These are phyloP conservation scores for Leuciscus idus DNA, from an alignment of 2,113 vertebrate genomes.

Conservation along the genomic window DNA sequence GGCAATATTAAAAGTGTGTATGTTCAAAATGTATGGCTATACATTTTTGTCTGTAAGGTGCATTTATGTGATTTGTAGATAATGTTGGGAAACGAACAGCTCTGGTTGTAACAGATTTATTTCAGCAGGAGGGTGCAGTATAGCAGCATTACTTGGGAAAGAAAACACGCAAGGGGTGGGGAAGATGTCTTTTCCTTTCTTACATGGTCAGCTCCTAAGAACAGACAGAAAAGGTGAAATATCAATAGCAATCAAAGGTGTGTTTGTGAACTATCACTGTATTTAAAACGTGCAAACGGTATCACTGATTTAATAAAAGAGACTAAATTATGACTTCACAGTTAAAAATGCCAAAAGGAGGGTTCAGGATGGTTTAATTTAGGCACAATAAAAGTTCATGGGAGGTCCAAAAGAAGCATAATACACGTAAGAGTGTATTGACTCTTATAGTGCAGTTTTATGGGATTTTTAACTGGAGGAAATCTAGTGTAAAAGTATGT, in stretches of 20 bases:
- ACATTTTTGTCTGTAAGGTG: neutral
- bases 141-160: slow-evolving; percentile 79
- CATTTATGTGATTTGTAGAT: slow-evolving; percentile 5
- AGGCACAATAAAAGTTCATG: neutral
- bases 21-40: neutral
- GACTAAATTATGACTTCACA: neutral
- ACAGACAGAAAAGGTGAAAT: slow-evolving; percentile 31
- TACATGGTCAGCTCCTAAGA: slow-evolving; percentile 82
- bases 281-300: neutral
- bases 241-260: neutral
- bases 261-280: neutral
- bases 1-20: slow-evolving; percentile 31
- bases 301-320: neutral
- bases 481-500: neutral
- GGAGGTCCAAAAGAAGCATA: neutral
- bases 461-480: neutral
- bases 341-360: neutral
- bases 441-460: neutral
- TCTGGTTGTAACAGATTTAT: slow-evolving; percentile 74
- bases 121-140: slow-evolving; percentile 78
- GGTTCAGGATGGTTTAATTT: neutral
- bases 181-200: slow-evolving; percentile 58
- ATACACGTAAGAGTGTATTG: neutral
- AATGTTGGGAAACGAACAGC: slow-evolving; percentile 31
- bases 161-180: slow-evolving; percentile 56